Evolutionary conservation across 2,113 vertebrate genomes (phyloP).

Genomic region (Climacteris rufus): DNA sequence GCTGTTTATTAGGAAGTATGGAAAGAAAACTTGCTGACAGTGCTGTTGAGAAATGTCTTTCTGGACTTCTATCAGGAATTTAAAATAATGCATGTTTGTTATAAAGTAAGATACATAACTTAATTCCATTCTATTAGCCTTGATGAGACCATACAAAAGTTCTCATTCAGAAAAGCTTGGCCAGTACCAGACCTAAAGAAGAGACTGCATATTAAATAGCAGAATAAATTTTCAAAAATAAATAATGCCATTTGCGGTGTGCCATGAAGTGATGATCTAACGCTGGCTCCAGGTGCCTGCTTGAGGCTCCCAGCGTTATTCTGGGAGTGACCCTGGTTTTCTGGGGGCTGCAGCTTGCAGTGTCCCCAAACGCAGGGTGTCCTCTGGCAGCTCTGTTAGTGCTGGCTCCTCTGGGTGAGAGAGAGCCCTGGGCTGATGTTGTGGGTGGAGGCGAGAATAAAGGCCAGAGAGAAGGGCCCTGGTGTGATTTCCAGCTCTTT

Average conservation of each 20-base stretch:
- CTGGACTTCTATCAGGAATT: background rate
- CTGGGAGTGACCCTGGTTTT: no score
- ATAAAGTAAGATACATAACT: background rate
- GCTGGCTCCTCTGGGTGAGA: no score
- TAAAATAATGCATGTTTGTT: background rate
- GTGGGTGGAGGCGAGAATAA: no score
- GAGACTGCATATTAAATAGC: background rate
- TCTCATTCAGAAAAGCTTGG: background rate
- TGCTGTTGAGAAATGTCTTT: background rate
- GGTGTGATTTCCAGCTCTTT: no score
- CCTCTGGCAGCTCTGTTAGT: no score
- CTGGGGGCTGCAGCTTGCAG: no score
- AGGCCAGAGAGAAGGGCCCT: no score
- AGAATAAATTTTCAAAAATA: background rate
- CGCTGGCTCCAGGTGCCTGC: no score
- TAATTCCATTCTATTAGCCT: background rate
- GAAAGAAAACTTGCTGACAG: background rate
- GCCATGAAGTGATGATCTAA: background rate
- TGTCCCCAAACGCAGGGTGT: no score
- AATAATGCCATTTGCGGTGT: background rate
- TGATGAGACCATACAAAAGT: background rate
- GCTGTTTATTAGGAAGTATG: background rate
- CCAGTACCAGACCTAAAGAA: background rate
- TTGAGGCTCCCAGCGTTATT: no score
- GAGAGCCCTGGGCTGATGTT: no score